A percentile compares a stretch with the other conserved stretches of the same genome.
Conservation (phyloP, 1,140 invertebrate genomes). For the Zaprionus camerounensis region DNA sequence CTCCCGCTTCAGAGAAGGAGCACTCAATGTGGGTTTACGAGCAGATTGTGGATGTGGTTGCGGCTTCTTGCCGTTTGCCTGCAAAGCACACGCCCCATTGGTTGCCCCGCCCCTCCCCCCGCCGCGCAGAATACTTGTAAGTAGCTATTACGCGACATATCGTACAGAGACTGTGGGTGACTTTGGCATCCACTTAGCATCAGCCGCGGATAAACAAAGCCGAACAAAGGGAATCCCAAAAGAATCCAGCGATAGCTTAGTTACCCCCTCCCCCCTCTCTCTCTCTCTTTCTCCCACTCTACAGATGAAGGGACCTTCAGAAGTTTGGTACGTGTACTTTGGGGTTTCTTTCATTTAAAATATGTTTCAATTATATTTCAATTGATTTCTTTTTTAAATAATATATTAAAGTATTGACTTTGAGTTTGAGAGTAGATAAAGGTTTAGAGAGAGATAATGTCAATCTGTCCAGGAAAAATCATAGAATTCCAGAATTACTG, state of each 20-base stretch:
- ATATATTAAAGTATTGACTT: background rate
- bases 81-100: constrained; percentile 1
- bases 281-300: background rate
- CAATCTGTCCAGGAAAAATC: no score
- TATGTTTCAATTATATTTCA: constrained; percentile 5
- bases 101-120: no score
- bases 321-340: background rate
- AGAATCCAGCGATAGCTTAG: background rate
- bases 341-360: background rate
- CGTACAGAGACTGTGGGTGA: background rate
- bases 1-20: constrained; percentile 6
- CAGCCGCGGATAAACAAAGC: constrained; percentile 7
- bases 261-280: background rate
- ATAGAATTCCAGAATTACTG: no score
- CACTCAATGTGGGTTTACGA: constrained; percentile 45
- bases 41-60: constrained; percentile 66
- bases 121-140: constrained; percentile 59
- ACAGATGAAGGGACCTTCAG: background rate
- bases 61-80: constrained; percentile 59
- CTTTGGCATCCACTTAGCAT: constrained; percentile 14
- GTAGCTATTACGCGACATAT: constrained; percentile 62
- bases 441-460: background rate
- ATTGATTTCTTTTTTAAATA: background rate
- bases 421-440: background rate
- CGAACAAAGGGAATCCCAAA: constrained; percentile 9